Evolutionary conservation across 1,140 invertebrate genomes (phyloP), one percentile per base, ranked within the genome.

Genomic region (Anadara kagoshimensis): DNA sequence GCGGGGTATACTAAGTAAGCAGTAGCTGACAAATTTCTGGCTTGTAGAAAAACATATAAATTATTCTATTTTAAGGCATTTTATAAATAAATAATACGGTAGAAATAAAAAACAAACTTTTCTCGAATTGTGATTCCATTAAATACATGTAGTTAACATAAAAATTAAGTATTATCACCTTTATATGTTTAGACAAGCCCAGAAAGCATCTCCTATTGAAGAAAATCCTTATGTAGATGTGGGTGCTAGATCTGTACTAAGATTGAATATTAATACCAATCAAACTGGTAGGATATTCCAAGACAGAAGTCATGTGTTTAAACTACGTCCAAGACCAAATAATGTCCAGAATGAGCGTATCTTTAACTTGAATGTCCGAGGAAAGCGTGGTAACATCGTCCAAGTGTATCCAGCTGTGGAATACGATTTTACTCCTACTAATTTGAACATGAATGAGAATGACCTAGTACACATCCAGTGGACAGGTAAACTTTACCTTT

Each of bases 331-430:
- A 44, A 77, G 87, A 26, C 81, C 84, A 45, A 22, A 29, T 12
- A 76, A 45, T 0, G 53, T 85, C 26, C 51, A 45, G n/a, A 54
- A 76, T 24, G 62, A 71, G 4, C 78, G 51, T 3, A 79, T 89
- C 29, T 80, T 78, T 45, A 88, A 89, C 53, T 47, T 88, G 24
- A 88, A 88, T 74, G 83, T 87, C 0, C 76, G 85, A 43, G 88
- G 88, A 26, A 89, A 89, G 69, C 78, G 87, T 11, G 88, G 88
- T 24, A 88, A 89, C 75, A 89, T 89, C 45, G 87, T 89, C 7
- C 87, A 89, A 74, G 80, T 81, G 29, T 88, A 86, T 54, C 86
- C 86, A 36, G 84, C 87, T 18, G 87, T 89, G 18, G 88, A 89
- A 67, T 89, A 89, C 68, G 87, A 89, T 75, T 89, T 89, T 71